phyloP scores from a whole-genome alignment of 2,888 invertebrate species.

The Mellilla xanthometata region DNA sequence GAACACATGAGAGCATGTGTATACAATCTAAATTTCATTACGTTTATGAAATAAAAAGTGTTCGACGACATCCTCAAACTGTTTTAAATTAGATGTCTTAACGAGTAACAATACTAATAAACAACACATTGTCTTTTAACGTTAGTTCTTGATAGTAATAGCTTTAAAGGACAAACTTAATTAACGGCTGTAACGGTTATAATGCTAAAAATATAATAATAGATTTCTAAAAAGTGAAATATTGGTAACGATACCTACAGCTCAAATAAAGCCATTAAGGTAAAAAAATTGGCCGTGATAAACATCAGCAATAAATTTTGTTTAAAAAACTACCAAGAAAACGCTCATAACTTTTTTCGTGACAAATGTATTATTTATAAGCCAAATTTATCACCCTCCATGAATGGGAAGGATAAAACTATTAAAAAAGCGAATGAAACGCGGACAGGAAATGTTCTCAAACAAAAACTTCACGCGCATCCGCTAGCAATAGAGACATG shows the following conservation, averaged over 20 bases:
- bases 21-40: constrained; percentile 10
- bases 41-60: constrained; percentile 3
- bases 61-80: no score
- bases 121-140: no score
- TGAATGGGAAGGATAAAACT: constrained; percentile 56
- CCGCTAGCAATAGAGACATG: constrained; percentile 68
- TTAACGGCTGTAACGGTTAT: no score
- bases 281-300: constrained; percentile 17
- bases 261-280: constrained; percentile 21
- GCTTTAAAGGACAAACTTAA: no score
- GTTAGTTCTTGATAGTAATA: no score
- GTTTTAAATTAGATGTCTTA: no score
- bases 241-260: neutral
- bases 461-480: constrained; percentile 67
- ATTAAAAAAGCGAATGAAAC: constrained; percentile 58
- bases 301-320: constrained; percentile 23
- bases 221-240: constrained; percentile 2
- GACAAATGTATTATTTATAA: constrained; percentile 50
- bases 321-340: constrained; percentile 16
- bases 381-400: constrained; percentile 58
- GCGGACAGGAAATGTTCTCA: constrained; percentile 63
- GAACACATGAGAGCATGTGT: constrained; percentile 17
- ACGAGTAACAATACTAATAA: no score
- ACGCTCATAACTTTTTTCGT: constrained; percentile 7
- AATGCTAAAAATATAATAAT: no score